phyloP scores from a whole-genome alignment of 2,797 vertebrate genomes.

The Cryptoprocta ferox region DNA sequence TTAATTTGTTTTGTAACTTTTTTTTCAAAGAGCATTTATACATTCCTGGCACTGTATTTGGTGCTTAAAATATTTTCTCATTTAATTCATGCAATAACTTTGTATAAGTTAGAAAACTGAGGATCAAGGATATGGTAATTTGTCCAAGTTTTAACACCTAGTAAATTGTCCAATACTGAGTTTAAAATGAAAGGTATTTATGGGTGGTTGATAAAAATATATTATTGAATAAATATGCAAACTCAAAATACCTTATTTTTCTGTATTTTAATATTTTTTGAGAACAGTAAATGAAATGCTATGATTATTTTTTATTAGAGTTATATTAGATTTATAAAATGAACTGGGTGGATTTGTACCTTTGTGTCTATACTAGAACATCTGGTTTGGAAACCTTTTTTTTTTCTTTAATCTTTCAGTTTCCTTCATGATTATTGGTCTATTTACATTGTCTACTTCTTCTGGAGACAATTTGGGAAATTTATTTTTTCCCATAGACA shows the following conservation, averaged over 20 bases:
- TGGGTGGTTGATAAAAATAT: not conserved
- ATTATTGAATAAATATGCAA: not conserved
- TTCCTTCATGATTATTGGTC: conserved; percentile 17
- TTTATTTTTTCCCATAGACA: conserved; percentile 17
- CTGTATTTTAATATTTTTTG: not conserved
- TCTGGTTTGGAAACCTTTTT: not conserved
- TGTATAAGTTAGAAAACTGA: not conserved
- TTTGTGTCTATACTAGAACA: not conserved
- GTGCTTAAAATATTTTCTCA: not conserved
- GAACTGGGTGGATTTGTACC: not conserved
- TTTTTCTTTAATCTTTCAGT: not conserved
- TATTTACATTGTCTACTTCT: not conserved
- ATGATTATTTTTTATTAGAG: not conserved
- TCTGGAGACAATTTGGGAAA: not conserved
- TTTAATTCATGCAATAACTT: not conserved
- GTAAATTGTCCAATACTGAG: not conserved
- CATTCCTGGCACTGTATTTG: not conserved
- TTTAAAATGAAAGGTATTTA: conserved; percentile 20
- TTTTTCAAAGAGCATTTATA: not conserved
- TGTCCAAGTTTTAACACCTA: not conserved
- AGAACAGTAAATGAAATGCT: not conserved
- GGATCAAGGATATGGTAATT: not conserved
- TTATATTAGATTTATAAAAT: conserved; percentile 8
- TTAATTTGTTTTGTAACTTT: not conserved
- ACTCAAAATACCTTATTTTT: not conserved